Evolutionary conservation across 1,140 invertebrate genomes (phyloP), one percentile per base, ranked within the genome.

Genomic region (Meteorus sp.): DNA sequence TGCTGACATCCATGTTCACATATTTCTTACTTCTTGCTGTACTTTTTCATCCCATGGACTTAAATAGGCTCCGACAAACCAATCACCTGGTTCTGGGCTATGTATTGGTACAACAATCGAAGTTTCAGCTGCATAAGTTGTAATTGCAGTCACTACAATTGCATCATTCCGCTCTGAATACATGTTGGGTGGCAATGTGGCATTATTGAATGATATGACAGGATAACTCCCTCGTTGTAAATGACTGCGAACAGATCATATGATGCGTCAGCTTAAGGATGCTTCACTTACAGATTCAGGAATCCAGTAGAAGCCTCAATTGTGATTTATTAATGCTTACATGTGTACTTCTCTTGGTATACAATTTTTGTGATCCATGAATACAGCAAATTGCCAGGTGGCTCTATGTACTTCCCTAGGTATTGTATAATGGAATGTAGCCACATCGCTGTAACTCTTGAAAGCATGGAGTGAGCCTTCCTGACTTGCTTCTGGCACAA

Each of bases 141-240:
- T 80, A 11, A 72, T 57, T 20, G 79, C 71, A 13, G 69, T 70
- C n/a, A 83, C 52, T 13, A 71, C 65, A 53, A 75, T 71, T 13
- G 76, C 67, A 37, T 73, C 63, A 51, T 77, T 72, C 31, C 69
- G 60, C 8, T 71, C 67, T 3, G 68, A 15, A 67, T 76, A 78
- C 61, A 81, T 75, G 43, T 77, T 61, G 8, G 56, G 50, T 25
- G 79, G 79, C 65, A 79, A 82, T 44, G 76, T 76, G 39, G 75
- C 67, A 71, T 85, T 85, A 48, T 80, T 73, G 9, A 76, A 61
- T 22, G 73, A 77, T 50, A 86, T 81, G n/a, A 85, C 71, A 59
- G 85, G 85, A 68, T 83, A 84, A 71, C 84, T 85, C 23, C 84
- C 83, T 77, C 82, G 82, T 65, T 84, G 80, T 11, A 87, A 68